Evolutionary conservation across 1,140 invertebrate genomes (phyloP), one percentile per base, ranked within the genome.

Genomic region (Portunus trituberculatus): DNA sequence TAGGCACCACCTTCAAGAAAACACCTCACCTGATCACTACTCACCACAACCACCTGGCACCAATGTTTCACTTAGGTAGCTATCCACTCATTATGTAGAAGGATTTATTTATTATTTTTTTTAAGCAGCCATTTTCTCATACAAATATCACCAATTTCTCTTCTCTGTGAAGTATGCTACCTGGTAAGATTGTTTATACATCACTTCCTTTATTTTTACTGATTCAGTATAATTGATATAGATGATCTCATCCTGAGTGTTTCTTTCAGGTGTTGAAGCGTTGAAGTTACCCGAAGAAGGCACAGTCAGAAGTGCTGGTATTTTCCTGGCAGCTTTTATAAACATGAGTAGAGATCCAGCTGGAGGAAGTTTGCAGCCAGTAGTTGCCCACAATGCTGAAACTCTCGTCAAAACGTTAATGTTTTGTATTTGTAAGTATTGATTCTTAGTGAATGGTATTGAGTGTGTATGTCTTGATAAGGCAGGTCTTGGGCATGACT

Each of bases 231-330:
- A n/a, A n/a, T n/a, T n/a, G n/a, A n/a, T n/a, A n/a, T n/a, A n/a
- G n/a, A n/a, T n/a, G 4, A 76, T 67, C 14, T 92, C 4, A 82
- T 93, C 48, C 25, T 59, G 0, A 88, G 14, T 94, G 6, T 46
- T 94, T 29, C 7, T 52, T 32, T 10, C 84, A 96, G 96, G 94
- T 95, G 95, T 96, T 46, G 95, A 96, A 89, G 96, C 96, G 20
- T 88, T 96, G 16, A 96, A 96, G 67, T 82, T 96, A 46, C 96
- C 96, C 25, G 96, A 96, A 86, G 96, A 96, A 67, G 91, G 83
- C n/a, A 96, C 96, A n/a, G 95, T 96, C 12, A 67, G 94, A 82
- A 82, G 91, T 83, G 96, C 96, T 6, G 91, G 91, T 14, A 88
- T 86, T 12, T 96, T 95, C 46, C 67, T 96, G 48, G 84, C 94